phyloP scores from a whole-genome alignment of 1,140 invertebrate genomes.

The Ganaspis sp. region DNA sequence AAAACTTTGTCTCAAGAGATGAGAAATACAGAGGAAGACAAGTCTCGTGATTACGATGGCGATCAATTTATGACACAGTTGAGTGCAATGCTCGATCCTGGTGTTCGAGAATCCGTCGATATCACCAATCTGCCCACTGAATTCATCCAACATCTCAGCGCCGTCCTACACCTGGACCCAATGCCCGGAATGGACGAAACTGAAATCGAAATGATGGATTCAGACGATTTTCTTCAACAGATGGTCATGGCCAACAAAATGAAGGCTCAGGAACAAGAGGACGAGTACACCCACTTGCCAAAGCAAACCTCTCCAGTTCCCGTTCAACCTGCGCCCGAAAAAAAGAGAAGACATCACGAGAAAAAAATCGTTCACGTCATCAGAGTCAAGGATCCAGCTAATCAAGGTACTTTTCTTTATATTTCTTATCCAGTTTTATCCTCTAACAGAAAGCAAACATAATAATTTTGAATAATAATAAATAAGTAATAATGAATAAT shows the following conservation, averaged over 20 bases:
- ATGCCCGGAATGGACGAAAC: constrained; percentile 32
- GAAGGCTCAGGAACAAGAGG: not conserved
- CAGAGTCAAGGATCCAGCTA: not conserved
- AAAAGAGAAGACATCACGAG: constrained; percentile 1
- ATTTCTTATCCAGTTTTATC: too few species aligned
- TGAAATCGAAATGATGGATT: constrained; percentile 9
- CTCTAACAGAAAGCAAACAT: too few species aligned
- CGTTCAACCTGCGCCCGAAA: not conserved
- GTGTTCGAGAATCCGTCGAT: constrained; percentile 60
- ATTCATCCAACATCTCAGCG: constrained; percentile 72
- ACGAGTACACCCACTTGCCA: constrained; percentile 13
- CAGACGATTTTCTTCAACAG: constrained; percentile 29
- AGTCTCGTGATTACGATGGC: constrained; percentile 64
- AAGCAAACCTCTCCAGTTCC: not conserved
- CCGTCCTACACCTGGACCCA: constrained; percentile 70
- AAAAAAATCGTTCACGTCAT: constrained; percentile 11
- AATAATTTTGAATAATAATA: not conserved
- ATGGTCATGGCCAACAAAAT: constrained; percentile 20
- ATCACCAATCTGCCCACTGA: constrained; percentile 70
- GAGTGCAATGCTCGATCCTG: constrained; percentile 70
- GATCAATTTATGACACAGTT: constrained; percentile 74
- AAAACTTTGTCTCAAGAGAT: constrained; percentile 64
- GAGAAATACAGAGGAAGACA: constrained; percentile 68
- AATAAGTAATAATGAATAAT: too few species aligned
- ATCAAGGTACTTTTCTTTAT: not conserved